Evolutionary conservation across 1,140 invertebrate genomes (phyloP).

Genomic region (Drosophila pseudoananassae): DNA sequence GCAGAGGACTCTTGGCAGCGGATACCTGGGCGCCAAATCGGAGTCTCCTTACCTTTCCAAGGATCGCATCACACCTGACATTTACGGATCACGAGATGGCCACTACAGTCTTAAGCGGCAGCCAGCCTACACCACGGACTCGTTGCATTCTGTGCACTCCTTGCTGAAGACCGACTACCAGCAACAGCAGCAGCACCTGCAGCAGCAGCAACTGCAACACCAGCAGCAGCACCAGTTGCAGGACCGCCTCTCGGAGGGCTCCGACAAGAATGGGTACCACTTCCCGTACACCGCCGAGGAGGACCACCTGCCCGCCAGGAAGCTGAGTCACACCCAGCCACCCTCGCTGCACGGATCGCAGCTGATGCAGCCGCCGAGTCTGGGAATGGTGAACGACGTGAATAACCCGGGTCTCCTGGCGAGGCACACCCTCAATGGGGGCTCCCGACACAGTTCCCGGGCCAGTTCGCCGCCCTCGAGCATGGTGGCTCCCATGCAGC

Average conservation of each 20-base stretch:
- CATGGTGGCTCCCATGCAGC: slow-evolving; percentile 84
- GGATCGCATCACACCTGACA: slow-evolving; percentile 79
- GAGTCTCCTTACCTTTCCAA: slow-evolving; percentile 83
- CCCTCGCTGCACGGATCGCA: slow-evolving; percentile 80
- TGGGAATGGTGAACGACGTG: slow-evolving; percentile 84
- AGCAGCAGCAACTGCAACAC: slow-evolving; percentile 86
- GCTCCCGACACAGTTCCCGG: slow-evolving; percentile 82
- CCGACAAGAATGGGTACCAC: slow-evolving; percentile 91
- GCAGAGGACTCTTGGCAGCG: slow-evolving; percentile 67
- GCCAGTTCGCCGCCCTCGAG: slow-evolving; percentile 75
- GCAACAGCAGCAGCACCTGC: slow-evolving; percentile 88
- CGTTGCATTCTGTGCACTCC: slow-evolving; percentile 84
- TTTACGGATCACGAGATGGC: slow-evolving; percentile 78
- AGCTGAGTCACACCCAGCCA: slow-evolving; percentile 70
- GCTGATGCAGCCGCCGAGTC: slow-evolving; percentile 51
- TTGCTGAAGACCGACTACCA: slow-evolving; percentile 86
- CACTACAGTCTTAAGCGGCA: slow-evolving; percentile 80
- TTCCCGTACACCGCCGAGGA: slow-evolving; percentile 89
- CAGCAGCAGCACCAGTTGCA: slow-evolving; percentile 84
- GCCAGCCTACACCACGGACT: slow-evolving; percentile 72
- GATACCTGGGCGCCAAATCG: slow-evolving; percentile 68
- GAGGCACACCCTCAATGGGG: slow-evolving; percentile 83
- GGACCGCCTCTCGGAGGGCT: slow-evolving; percentile 88
- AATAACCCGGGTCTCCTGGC: slow-evolving; percentile 84
- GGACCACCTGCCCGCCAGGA: slow-evolving; percentile 85